Base-by-base conservation (phyloP, 2,888 invertebrate genomes). In the Shargacucullia verbasci region DNA sequence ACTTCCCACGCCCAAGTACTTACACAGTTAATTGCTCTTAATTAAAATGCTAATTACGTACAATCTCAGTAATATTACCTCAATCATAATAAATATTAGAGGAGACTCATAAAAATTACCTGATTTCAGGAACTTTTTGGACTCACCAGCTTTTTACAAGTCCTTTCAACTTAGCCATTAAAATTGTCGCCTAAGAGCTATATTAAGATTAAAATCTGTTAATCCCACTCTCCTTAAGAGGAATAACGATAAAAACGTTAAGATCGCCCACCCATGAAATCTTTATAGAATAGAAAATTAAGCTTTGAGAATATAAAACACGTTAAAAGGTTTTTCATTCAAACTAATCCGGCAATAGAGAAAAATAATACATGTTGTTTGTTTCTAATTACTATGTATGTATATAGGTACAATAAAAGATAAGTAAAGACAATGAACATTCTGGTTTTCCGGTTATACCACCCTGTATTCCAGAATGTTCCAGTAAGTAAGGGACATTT, bases 141-240 rank as follows among this genome's bases (percentile, higher is more conserved):
- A 38, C 31, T 58, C 29, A 29, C 29, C 50, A 63, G 43, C n/a
- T 33, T 55, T 59, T 56, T 34, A 59, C 12, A 43, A 58, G 37
- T 41, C 14, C 33, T 49, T 56, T 59, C 27, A 59, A 70, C 52
- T 69, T 67, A 44, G 37, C 55, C 64, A 68, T 75, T 63, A 75
- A 76, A 78, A 68, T 58, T 70, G 66, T 66, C 69, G 59, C 59
- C 34, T 57, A 53, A 73, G 58, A 75, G 73, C 70, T 63, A 75
- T 76, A 78, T 79, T 78, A 70, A 79, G 83, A 81, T 83, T 78
- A 78, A 72, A 78, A 82, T 80, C 82, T 73, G 77, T 71, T 81
- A 82, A 81, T 81, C 72, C 69, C n/a, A 48, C 45, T 41, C 38
- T 44, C 44, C 52, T 54, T 70, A 57, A 69, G 59, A 53, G 60